Conservation (phyloP, 2,888 invertebrate genomes). For the Lampropteryx suffumata region DNA sequence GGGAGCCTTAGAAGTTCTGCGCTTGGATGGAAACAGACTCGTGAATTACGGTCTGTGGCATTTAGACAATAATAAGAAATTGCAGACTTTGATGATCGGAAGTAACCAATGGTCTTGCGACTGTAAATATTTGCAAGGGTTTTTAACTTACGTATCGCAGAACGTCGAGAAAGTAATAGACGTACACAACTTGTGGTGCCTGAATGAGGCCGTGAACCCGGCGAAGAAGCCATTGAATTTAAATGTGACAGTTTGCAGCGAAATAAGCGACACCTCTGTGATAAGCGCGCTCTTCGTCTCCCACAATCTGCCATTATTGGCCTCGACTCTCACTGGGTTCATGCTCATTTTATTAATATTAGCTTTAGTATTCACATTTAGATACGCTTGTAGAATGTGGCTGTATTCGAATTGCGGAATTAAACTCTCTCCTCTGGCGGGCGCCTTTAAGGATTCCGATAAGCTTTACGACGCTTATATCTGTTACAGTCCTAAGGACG, state of each 20-base stretch:
- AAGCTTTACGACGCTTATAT: constrained; percentile 97
- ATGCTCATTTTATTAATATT: constrained; percentile 90
- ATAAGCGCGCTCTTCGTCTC: constrained; percentile 92
- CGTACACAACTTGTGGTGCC: constrained; percentile 89
- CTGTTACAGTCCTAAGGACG: constrained; percentile 96
- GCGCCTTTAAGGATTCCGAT: constrained; percentile 90
- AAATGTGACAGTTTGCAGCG: constrained; percentile 92
- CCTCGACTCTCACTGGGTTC: constrained; percentile 89
- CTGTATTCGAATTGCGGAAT: constrained; percentile 94
- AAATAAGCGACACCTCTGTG: constrained; percentile 90
- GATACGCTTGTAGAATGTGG: constrained; percentile 94
- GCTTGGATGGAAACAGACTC: constrained; percentile 93
- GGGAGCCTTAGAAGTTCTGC: constrained; percentile 89
- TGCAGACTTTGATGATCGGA: constrained; percentile 89
- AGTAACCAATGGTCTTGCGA: constrained; percentile 95
- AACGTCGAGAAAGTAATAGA: constrained; percentile 90
- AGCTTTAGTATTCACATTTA: constrained; percentile 92
- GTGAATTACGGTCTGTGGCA: constrained; percentile 92
- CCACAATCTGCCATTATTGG: constrained; percentile 91
- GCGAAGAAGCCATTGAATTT: constrained; percentile 90
- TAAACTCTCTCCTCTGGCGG: constrained; percentile 88
- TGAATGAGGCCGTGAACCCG: constrained; percentile 86
- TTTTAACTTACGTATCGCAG: constrained; percentile 91
- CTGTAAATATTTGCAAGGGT: constrained; percentile 93
- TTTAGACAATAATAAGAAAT: constrained; percentile 86